Evolutionary conservation across 2,113 vertebrate species (phyloP).

Genomic region (Bambusicola thoracicus): DNA sequence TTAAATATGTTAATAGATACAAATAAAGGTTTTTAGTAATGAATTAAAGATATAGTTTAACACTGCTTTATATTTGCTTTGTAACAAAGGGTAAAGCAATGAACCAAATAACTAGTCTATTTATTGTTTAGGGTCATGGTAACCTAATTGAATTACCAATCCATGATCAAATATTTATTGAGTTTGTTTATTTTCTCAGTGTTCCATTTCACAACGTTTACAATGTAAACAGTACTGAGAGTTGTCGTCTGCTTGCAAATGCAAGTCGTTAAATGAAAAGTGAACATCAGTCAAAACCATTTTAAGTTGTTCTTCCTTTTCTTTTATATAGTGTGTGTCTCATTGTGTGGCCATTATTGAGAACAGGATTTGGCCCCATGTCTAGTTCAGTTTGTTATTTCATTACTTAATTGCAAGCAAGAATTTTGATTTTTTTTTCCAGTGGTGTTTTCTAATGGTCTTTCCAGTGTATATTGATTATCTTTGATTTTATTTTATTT

Average conservation of each 20-base stretch:
- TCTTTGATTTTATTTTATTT: background rate
- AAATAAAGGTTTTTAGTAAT: background rate
- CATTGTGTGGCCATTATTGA: background rate
- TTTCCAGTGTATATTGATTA: background rate
- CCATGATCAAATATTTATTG: conserved; percentile 68
- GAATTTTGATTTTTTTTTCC: background rate
- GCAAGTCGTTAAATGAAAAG: background rate
- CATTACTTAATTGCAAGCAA: background rate
- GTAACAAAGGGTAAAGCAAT: background rate
- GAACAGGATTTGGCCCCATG: background rate
- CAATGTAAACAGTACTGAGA: conserved; percentile 1
- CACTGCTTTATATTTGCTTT: conserved; percentile 30
- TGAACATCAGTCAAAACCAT: background rate
- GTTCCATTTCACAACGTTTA: conserved; percentile 43
- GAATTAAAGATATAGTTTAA: background rate
- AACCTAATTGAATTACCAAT: conserved; percentile 42
- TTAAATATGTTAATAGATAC: background rate
- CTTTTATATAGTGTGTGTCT: background rate
- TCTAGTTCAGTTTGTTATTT: background rate
- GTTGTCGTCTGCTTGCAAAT: background rate
- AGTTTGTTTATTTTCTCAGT: background rate
- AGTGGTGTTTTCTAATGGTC: background rate
- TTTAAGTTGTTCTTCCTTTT: background rate
- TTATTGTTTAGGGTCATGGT: conserved; percentile 64
- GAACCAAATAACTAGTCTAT: background rate